Evolutionary conservation across 2,113 vertebrate genomes (phyloP), one percentile per base, ranked within the genome.

Genomic region (Bathybates hornii): DNA sequence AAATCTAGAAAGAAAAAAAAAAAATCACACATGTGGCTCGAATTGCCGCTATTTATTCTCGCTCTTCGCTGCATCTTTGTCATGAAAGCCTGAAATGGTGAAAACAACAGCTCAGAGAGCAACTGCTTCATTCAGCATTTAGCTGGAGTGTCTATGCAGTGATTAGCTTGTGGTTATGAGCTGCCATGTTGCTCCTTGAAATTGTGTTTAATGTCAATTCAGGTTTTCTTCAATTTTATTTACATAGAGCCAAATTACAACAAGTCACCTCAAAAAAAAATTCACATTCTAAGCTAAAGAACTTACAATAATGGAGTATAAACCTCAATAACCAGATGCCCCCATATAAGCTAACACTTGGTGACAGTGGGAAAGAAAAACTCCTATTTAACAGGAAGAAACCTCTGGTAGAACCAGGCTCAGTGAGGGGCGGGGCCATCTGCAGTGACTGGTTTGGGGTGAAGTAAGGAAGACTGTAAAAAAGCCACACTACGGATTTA

Each of bases 1-100:
- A 24, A 43, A 1, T 71, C n/a, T 21, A 43, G 17, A 63, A 63
- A 36, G 16, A 32, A 2, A 36, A 0, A 2, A 36, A 0, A 4
- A 29, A 11, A 11, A 17, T 10, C 21, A 24, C 5, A 16, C 66
- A 16, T 3, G n/a, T 27, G 66, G 66, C 38, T 71, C 12, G 0
- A 45, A 9, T 45, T 43, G n/a, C 68, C 0, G 8, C 2, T 6
- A 43, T 71, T 24, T 24, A 71, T 71, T 43, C 36, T 24, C 36
- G 3, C 36, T 68, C n/a, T 24, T 41, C 38, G 13, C 3, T 14
- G n/a, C 9, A 27, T 48, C 68, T 6, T 48, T 45, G 68, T 5
- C 2, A 16, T 1, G 17, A 29, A 73, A 6, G 38, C 0, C 1
- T 14, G 63, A 68, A 68, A 68, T 41, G 36, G 63, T 68, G 36